A percentile compares a stretch with the other conserved stretches of the same genome.
Conservation (phyloP, 2,888 invertebrate species). For the Latrodectus elegans region DNA sequence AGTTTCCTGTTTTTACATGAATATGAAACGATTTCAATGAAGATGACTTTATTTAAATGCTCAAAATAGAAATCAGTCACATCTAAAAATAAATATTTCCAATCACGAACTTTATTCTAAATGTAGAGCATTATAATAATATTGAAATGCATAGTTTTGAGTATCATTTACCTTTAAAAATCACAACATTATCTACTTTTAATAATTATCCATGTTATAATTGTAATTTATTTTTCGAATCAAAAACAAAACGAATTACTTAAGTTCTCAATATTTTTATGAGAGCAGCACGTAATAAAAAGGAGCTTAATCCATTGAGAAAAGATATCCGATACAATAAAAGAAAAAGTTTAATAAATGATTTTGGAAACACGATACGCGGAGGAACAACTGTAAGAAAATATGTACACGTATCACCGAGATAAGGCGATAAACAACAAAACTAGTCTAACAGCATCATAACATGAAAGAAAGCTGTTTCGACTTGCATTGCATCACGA, state of each 20-base stretch:
- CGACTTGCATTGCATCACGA: constrained; percentile 38
- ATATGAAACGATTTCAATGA: too few relatives aligned
- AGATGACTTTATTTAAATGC: too few relatives aligned
- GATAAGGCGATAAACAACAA: constrained; percentile 50
- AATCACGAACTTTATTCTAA: too few relatives aligned
- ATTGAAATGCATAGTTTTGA: too few relatives aligned
- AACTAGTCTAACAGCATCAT: constrained; percentile 57
- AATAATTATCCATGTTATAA: neutral
- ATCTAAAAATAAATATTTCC: too few relatives aligned
- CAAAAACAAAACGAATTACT: neutral
- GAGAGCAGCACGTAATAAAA: neutral
- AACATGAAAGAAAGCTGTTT: constrained; percentile 60
- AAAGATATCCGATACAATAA: neutral
- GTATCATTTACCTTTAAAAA: too few relatives aligned
- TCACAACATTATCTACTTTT: too few relatives aligned
- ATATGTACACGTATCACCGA: constrained; percentile 24
- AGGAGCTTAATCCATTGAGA: neutral
- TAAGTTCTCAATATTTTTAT: neutral
- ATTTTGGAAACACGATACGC: constrained; percentile 15
- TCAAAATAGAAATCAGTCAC: too few relatives aligned
- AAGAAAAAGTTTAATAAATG: constrained; percentile 6
- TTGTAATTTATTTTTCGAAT: neutral
- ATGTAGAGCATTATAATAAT: too few relatives aligned
- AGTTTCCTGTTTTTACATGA: too few relatives aligned
- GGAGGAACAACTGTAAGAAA: constrained; percentile 5